A percentile compares a stretch with the other conserved stretches of the same genome.
Evolutionary conservation across 2,113 vertebrate genomes (phyloP).

Genomic region (Ptyas mucosa): DNA sequence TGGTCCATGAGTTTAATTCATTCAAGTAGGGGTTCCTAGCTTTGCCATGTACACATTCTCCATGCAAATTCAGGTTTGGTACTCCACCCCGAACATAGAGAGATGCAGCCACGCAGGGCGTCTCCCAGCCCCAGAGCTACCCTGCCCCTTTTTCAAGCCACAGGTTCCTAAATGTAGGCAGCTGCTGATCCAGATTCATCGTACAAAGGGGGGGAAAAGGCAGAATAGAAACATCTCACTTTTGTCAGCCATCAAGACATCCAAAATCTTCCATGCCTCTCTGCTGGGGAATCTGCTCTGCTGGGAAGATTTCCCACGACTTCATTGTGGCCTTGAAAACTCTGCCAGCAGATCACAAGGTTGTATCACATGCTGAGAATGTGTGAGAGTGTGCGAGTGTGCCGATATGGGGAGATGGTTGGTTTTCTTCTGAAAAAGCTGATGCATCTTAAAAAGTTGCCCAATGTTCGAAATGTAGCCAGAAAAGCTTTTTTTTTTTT

Average conservation of each 20-base stretch:
- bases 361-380: conserved; percentile 34
- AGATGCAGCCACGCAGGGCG: background rate
- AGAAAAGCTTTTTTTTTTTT: background rate
- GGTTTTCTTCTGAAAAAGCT: background rate
- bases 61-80: background rate
- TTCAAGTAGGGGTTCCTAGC: background rate
- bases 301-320: conserved; percentile 79
- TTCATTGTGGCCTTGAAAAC: conserved; percentile 74
- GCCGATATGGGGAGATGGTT: background rate
- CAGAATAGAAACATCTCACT: background rate
- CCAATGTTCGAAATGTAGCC: background rate
- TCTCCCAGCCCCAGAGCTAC: background rate
- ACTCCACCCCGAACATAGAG: background rate
- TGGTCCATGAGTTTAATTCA: background rate
- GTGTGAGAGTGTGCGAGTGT: background rate
- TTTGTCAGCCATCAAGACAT: too few relatives aligned
- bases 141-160: background rate
- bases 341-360: conserved; percentile 80
- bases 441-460: background rate
- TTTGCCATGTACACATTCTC: background rate
- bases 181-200: background rate
- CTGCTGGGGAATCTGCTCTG: conserved; percentile 80
- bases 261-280: conserved; percentile 66
- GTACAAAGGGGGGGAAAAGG: too few relatives aligned
- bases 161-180: background rate